A percentile compares a stretch with the other conserved stretches of the same genome.
Evolutionary conservation across 2,888 invertebrate genomes (phyloP).

Genomic region (Cyclophora punctaria): DNA sequence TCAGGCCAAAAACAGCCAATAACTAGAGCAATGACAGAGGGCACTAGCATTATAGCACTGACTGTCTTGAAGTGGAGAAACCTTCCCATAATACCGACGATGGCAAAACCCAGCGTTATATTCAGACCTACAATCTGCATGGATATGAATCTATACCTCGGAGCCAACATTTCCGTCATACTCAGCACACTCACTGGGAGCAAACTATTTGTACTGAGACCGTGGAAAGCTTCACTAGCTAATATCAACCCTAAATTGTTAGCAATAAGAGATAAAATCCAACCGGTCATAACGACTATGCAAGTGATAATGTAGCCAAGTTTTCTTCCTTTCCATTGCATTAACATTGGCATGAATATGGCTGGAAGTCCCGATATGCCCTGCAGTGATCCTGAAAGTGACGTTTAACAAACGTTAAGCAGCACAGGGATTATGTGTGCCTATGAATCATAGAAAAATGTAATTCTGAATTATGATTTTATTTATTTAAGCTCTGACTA

Average conservation of each 20-base stretch:
- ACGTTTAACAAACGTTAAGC: not conserved
- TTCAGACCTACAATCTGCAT: slow-evolving; percentile 2
- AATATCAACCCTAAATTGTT: not conserved
- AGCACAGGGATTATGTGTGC: no score
- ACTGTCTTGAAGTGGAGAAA: slow-evolving; percentile 13
- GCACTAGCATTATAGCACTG: slow-evolving; percentile 7
- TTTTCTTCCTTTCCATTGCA: slow-evolving; percentile 8
- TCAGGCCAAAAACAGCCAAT: slow-evolving; percentile 15
- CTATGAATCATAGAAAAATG: not conserved
- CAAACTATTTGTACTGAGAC: slow-evolving; percentile 8
- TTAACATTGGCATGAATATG: slow-evolving; percentile 2
- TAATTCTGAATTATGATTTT: not conserved
- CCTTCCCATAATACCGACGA: slow-evolving; percentile 2
- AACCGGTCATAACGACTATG: slow-evolving; percentile 2
- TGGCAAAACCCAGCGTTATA: slow-evolving; percentile 7
- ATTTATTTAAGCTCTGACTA: not conserved
- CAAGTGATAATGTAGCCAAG: slow-evolving; percentile 5
- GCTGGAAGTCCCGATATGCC: slow-evolving; percentile 6
- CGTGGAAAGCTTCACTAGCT: slow-evolving; percentile 7
- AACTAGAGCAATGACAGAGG: slow-evolving; percentile 6
- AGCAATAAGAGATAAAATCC: slow-evolving; percentile 1
- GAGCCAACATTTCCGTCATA: slow-evolving; percentile 14
- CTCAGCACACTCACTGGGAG: slow-evolving; percentile 6
- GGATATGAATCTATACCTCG: slow-evolving; percentile 6
- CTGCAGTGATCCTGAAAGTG: slow-evolving; percentile 4